Evolutionary conservation across 2,888 invertebrate species (phyloP).

Genomic region (Brachyptera putata): DNA sequence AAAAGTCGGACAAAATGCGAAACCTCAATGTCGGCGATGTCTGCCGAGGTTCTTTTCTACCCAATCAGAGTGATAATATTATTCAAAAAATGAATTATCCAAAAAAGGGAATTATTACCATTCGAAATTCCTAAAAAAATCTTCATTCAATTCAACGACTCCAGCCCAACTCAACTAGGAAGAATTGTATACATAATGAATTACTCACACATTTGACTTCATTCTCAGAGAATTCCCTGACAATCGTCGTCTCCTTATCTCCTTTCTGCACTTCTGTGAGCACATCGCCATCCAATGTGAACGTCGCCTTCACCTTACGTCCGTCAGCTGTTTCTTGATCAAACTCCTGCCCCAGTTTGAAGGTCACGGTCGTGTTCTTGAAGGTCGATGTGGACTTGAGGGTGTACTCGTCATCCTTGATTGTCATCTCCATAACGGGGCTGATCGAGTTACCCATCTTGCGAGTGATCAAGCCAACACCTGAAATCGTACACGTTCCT

Average conservation of each 20-base stretch:
- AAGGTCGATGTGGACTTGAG: constrained; percentile 84
- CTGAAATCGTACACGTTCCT: constrained; percentile 55
- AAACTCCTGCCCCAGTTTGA: constrained; percentile 82
- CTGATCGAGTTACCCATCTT: constrained; percentile 81
- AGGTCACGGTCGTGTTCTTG: constrained; percentile 78
- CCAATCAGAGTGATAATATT: too few relatives aligned
- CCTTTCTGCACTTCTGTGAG: constrained; percentile 79
- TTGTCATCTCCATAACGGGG: constrained; percentile 75
- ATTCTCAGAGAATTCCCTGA: constrained; percentile 69
- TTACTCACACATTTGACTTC: constrained; percentile 71
- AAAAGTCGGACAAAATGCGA: too few relatives aligned
- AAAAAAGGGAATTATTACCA: too few relatives aligned
- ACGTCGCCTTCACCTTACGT: constrained; percentile 68
- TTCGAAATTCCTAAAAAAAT: too few relatives aligned
- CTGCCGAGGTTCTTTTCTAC: too few relatives aligned
- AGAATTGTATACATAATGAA: background rate
- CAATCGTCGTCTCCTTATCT: constrained; percentile 57
- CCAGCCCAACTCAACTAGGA: background rate
- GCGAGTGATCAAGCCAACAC: constrained; percentile 81
- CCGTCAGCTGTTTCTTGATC: constrained; percentile 90
- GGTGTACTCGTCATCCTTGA: constrained; percentile 65
- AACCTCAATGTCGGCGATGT: too few relatives aligned
- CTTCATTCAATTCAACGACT: too few relatives aligned
- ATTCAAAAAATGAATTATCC: too few relatives aligned
- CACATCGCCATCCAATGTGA: constrained; percentile 75